phyloP scores from a whole-genome alignment of 2,113 vertebrate species.

The Cnemophilus loriae region DNA sequence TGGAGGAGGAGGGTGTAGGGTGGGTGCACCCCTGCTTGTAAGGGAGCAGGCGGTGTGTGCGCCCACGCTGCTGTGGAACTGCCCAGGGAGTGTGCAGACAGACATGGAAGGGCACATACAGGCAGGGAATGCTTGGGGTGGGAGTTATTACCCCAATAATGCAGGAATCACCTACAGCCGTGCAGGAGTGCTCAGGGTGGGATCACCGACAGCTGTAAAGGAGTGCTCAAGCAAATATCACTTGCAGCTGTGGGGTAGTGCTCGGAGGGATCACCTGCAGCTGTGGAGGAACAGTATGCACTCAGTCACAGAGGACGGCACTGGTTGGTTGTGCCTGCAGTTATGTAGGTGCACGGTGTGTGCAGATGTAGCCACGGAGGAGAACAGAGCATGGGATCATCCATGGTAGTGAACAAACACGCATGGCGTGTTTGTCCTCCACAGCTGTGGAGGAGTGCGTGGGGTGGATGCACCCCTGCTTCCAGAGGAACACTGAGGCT shows the following conservation, averaged over 20 bases:
- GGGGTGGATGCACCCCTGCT: background rate
- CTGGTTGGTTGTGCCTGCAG: background rate
- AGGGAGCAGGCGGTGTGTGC: rapidly evolving
- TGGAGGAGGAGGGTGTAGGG: rapidly evolving
- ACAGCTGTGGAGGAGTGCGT: background rate
- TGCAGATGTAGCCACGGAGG: background rate
- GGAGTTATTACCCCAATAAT: background rate
- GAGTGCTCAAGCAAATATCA: background rate
- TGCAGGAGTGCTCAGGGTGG: no score
- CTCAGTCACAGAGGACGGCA: rapidly evolving
- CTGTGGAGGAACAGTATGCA: background rate
- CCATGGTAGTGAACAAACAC: rapidly evolving
- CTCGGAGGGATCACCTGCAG: background rate
- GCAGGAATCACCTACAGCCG: background rate
- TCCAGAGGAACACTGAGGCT: background rate
- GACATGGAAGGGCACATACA: rapidly evolving
- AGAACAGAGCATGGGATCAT: background rate
- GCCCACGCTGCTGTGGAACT: rapidly evolving
- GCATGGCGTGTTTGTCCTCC: rapidly evolving
- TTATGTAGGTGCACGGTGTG: rapidly evolving
- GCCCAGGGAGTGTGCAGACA: rapidly evolving
- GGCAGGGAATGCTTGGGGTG: no score
- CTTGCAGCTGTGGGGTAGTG: background rate
- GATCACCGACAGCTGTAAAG: background rate
- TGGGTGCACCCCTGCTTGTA: no score